These are phyloP conservation scores for Leptestheria dahalacensis DNA, from an alignment of 1,140 invertebrate genomes.

Conservation along the genomic window DNA sequence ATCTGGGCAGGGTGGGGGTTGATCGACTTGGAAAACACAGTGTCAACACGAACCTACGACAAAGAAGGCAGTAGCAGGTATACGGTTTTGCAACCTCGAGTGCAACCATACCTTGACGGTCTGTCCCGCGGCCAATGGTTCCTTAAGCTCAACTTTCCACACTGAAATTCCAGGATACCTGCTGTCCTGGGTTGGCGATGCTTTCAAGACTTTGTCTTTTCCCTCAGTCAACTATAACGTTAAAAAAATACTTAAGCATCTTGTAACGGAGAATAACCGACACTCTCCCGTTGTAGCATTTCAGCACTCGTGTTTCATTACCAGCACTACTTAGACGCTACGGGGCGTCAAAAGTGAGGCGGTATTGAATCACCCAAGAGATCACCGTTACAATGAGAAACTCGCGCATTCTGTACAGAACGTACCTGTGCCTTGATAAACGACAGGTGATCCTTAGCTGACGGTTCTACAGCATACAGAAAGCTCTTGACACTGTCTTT, in stretches of 20 bases:
- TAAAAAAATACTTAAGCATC: neutral
- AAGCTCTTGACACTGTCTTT: constrained; percentile 50
- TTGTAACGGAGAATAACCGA: too few species aligned
- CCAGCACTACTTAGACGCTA: too few species aligned
- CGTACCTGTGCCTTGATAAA: constrained; percentile 47
- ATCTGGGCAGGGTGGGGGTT: constrained; percentile 72
- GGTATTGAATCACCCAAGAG: neutral
- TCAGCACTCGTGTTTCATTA: too few species aligned
- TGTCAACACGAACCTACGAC: constrained; percentile 46
- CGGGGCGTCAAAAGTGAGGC: too few species aligned
- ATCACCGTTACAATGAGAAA: neutral
- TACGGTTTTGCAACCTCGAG: neutral
- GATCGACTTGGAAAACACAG: constrained; percentile 56
- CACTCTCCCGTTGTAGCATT: too few species aligned
- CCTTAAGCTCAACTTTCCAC: constrained; percentile 45
- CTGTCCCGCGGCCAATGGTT: constrained; percentile 39
- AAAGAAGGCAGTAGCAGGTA: neutral
- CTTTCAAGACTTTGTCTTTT: constrained; percentile 39
- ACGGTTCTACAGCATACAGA: constrained; percentile 49
- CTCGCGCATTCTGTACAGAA: neutral
- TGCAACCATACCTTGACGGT: constrained; percentile 37
- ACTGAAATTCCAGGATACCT: constrained; percentile 29
- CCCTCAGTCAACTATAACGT: neutral
- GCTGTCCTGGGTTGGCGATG: constrained; percentile 36
- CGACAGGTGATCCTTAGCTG: constrained; percentile 45